Evolutionary conservation across 1,140 invertebrate genomes (phyloP).

Genomic region (Ectropis grisescens): DNA sequence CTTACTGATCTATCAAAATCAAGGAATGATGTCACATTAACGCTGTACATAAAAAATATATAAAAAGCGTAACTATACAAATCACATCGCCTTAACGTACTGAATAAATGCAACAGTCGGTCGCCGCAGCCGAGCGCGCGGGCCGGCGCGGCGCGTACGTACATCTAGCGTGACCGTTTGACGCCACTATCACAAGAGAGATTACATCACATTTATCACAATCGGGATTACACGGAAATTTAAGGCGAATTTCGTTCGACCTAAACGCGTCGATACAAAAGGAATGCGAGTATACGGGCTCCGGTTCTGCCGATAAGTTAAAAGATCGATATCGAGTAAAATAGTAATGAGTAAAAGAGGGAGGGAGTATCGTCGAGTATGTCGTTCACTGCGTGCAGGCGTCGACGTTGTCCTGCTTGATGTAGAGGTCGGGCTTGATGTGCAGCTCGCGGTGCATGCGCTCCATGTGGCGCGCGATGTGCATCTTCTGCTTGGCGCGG

Average conservation of each 20-base stretch:
- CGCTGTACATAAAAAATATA: constrained; percentile 55
- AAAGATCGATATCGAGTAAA: too few relatives aligned
- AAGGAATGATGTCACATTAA: constrained; percentile 54
- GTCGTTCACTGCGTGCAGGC: constrained; percentile 42
- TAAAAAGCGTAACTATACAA: constrained; percentile 57
- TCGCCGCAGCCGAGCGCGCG: too few relatives aligned
- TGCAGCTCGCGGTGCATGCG: constrained; percentile 86
- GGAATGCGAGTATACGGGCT: too few relatives aligned
- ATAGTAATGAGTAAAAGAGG: too few relatives aligned
- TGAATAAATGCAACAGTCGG: constrained; percentile 61
- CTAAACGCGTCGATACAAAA: too few relatives aligned
- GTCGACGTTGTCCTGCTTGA: constrained; percentile 67
- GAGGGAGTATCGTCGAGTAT: too few relatives aligned
- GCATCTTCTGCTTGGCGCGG: constrained; percentile 87
- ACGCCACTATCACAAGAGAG: constrained; percentile 59
- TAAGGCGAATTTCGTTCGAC: neutral
- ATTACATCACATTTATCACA: constrained; percentile 62
- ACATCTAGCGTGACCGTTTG: constrained; percentile 50
- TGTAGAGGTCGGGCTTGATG: constrained; percentile 59
- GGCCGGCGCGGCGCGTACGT: too few relatives aligned
- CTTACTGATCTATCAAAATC: constrained; percentile 10
- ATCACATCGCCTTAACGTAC: constrained; percentile 51
- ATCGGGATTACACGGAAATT: constrained; percentile 30
- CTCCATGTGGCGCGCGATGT: constrained; percentile 88
- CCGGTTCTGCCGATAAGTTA: too few relatives aligned